These are phyloP conservation scores for Brachionus asplanchnoidis DNA, from an alignment of 1,140 invertebrate genomes.

Conservation along the genomic window DNA sequence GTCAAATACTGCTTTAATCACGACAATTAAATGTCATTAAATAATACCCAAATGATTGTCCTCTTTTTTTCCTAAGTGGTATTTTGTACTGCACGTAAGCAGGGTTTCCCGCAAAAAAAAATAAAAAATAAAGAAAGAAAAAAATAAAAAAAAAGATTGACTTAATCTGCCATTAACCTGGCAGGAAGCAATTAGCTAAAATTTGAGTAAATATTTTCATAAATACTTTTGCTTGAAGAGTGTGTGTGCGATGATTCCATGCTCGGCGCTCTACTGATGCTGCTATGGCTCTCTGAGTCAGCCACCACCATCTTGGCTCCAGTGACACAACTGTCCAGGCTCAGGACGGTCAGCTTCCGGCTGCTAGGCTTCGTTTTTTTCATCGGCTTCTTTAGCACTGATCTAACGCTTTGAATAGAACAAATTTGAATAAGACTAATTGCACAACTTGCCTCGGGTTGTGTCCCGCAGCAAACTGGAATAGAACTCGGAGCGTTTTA, in stretches of 20 bases:
- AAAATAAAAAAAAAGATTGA: neutral
- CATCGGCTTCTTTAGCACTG: conserved; percentile 15
- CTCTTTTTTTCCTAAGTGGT: neutral
- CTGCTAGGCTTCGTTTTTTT: neutral
- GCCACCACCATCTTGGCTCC: neutral
- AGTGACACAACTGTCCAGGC: neutral
- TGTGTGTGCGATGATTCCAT: conserved; percentile 1
- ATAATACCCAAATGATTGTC: neutral
- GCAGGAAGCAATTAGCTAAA: neutral
- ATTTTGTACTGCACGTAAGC: neutral
- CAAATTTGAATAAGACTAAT: neutral
- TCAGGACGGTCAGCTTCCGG: neutral
- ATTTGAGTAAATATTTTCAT: neutral
- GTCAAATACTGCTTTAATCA: neutral
- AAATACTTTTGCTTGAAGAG: neutral
- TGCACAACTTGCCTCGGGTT: neutral
- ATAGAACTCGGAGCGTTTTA: neutral
- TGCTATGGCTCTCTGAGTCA: neutral
- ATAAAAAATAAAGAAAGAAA: neutral
- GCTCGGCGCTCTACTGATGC: conserved; percentile 1
- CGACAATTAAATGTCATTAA: neutral
- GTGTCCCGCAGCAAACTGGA: neutral
- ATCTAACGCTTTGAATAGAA: neutral
- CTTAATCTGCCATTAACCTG: neutral
- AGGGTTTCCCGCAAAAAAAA: neutral